These are phyloP conservation scores for Cantharis nigra DNA, from an alignment of 2,888 invertebrate genomes.

Conservation along the genomic window DNA sequence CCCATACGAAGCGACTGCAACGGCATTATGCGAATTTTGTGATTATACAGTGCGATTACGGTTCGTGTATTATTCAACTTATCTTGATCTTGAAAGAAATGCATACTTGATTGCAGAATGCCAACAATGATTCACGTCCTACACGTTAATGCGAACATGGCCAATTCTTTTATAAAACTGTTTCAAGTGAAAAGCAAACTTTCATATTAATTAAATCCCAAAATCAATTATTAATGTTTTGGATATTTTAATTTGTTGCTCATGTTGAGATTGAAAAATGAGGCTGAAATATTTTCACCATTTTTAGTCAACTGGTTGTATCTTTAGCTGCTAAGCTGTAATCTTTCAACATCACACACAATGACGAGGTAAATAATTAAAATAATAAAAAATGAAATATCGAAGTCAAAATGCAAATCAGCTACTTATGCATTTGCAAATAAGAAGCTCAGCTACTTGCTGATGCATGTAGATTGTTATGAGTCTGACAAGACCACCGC, in stretches of 20 bases:
- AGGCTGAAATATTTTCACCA: neutral
- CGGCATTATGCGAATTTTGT: constrained; percentile 24
- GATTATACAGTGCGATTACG: constrained; percentile 27
- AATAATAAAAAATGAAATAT: constrained; percentile 12
- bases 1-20: constrained; percentile 36
- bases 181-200: neutral
- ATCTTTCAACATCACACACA: neutral
- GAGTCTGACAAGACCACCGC: constrained; percentile 30
- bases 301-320: neutral
- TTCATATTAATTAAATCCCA: neutral
- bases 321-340: neutral
- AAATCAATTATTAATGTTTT: neutral
- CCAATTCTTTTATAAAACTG: constrained; percentile 6
- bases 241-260: neutral
- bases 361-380: neutral
- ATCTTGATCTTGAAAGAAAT: constrained; percentile 23
- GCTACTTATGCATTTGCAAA: constrained; percentile 34
- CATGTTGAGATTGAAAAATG: neutral
- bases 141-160: constrained; percentile 6
- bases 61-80: constrained; percentile 18
- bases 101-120: constrained; percentile 19
- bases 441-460: constrained; percentile 29
- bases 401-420: constrained; percentile 28
- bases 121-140: constrained; percentile 18
- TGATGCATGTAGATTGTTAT: constrained; percentile 26